These are phyloP conservation scores for Brachylomia viminalis DNA, from an alignment of 2,888 invertebrate genomes.

Conservation along the genomic window DNA sequence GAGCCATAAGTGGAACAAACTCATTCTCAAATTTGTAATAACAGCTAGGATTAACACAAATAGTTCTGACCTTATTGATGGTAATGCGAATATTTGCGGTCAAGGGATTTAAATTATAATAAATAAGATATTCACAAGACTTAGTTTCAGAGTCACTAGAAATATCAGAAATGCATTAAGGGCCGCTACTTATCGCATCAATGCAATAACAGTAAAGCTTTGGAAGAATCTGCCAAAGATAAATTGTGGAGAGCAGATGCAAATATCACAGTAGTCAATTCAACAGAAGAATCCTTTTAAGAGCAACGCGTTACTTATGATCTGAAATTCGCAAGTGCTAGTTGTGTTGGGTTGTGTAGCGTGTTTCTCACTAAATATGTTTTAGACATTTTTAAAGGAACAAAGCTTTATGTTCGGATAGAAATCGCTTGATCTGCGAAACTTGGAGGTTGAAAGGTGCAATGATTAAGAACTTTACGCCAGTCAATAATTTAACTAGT, in stretches of 20 bases:
- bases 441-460: slow-evolving; percentile 21
- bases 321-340: background rate
- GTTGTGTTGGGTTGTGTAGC: too few species aligned
- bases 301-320: background rate
- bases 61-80: slow-evolving; percentile 19
- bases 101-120: slow-evolving; percentile 46
- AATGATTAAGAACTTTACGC: slow-evolving; percentile 14
- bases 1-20: slow-evolving; percentile 21
- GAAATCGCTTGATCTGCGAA: background rate
- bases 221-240: slow-evolving; percentile 15
- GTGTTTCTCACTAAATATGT: background rate
- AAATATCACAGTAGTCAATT: slow-evolving; percentile 38
- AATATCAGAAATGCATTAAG: slow-evolving; percentile 56
- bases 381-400: background rate
- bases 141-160: slow-evolving; percentile 24
- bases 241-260: slow-evolving; percentile 35
- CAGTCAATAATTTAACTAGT: slow-evolving; percentile 29
- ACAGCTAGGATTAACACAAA: slow-evolving; percentile 33
- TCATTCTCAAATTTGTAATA: slow-evolving; percentile 44
- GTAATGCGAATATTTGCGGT: slow-evolving; percentile 50
- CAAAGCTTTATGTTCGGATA: slow-evolving; percentile 6
- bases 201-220: slow-evolving; percentile 49
- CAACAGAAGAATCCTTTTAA: slow-evolving; percentile 31
- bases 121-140: slow-evolving; percentile 45
- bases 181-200: slow-evolving; percentile 37